These are phyloP conservation scores for Euspilapteryx auroguttella DNA, from an alignment of 2,888 invertebrate genomes.

Conservation along the genomic window DNA sequence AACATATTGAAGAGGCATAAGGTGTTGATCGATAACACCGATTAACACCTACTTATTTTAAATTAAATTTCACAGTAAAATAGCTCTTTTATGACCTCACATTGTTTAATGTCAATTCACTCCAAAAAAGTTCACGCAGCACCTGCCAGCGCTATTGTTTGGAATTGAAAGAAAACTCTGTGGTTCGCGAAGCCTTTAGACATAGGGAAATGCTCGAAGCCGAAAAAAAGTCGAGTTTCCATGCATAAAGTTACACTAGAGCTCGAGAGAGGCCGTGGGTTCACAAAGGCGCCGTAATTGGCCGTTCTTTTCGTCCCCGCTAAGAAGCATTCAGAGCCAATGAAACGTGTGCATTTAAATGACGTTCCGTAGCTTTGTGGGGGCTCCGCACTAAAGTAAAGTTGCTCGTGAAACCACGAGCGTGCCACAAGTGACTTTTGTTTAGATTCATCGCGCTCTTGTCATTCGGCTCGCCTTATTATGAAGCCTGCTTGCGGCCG, in stretches of 20 bases:
- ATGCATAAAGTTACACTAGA: conserved; percentile 51
- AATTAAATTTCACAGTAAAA: too few species aligned
- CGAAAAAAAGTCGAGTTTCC: conserved; percentile 33
- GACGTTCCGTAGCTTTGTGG: conserved; percentile 57
- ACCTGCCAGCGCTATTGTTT: too few species aligned
- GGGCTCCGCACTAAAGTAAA: conserved; percentile 56
- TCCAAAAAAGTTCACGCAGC: too few species aligned
- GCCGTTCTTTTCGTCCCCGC: conserved; percentile 55
- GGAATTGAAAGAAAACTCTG: conserved; percentile 5
- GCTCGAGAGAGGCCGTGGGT: conserved; percentile 46
- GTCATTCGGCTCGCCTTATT: conserved; percentile 39
- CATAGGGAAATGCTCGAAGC: conserved; percentile 15
- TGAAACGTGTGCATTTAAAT: conserved; percentile 63
- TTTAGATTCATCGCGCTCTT: conserved; percentile 25
- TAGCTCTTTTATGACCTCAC: too few species aligned
- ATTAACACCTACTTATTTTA: too few species aligned
- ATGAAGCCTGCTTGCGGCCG: conserved; percentile 20
- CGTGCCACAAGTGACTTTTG: conserved; percentile 30
- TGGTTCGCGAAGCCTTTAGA: conserved; percentile 7
- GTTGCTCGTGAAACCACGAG: conserved; percentile 48
- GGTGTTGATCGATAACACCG: too few species aligned
- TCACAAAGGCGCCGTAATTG: conserved; percentile 59
- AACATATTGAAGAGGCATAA: too few species aligned
- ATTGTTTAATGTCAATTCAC: too few species aligned
- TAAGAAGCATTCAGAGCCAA: conserved; percentile 56